Percentiles rank a stretch among this genome's conserved stretches.
These are phyloP conservation scores for Cistogaster globosa DNA, from an alignment of 2,888 invertebrate species.

Conservation along the genomic window DNA sequence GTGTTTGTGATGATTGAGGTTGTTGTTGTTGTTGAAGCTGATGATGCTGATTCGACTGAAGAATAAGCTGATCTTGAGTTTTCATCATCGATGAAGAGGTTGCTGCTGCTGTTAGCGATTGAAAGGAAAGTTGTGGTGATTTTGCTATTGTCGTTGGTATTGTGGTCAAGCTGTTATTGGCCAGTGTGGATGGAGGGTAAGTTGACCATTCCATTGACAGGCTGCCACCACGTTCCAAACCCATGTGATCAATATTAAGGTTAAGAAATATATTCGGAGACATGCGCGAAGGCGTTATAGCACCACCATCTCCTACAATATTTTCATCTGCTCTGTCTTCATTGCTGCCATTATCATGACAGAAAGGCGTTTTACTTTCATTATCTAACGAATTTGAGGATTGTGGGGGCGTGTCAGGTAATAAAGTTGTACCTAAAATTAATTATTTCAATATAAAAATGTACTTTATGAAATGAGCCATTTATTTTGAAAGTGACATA, in stretches of 20 bases:
- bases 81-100: conserved; percentile 59
- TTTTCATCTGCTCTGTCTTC: conserved; percentile 53
- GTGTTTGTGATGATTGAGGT: conserved; percentile 32
- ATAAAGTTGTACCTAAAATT: conserved; percentile 77
- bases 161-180: conserved; percentile 62
- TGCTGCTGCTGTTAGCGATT: conserved; percentile 59
- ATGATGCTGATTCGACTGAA: conserved; percentile 52
- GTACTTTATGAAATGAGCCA: too few species aligned
- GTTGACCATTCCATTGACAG: conserved; percentile 83
- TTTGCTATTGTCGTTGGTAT: conserved; percentile 67
- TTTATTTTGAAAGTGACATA: too few species aligned
- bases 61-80: conserved; percentile 51
- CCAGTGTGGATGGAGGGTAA: conserved; percentile 74
- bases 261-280: conserved; percentile 83
- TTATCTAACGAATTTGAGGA: conserved; percentile 81
- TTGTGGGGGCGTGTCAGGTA: conserved; percentile 81
- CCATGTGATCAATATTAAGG: conserved; percentile 82
- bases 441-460: not conserved
- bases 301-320: conserved; percentile 71
- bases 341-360: conserved; percentile 51
- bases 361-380: conserved; percentile 79
- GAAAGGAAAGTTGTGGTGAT: conserved; percentile 72
- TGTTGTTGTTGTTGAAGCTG: conserved; percentile 67
- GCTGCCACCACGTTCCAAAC: conserved; percentile 80
- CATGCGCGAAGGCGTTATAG: conserved; percentile 80